Evolutionary conservation across 2,888 invertebrate species (phyloP).

Genomic region (Aporophyla nigra): DNA sequence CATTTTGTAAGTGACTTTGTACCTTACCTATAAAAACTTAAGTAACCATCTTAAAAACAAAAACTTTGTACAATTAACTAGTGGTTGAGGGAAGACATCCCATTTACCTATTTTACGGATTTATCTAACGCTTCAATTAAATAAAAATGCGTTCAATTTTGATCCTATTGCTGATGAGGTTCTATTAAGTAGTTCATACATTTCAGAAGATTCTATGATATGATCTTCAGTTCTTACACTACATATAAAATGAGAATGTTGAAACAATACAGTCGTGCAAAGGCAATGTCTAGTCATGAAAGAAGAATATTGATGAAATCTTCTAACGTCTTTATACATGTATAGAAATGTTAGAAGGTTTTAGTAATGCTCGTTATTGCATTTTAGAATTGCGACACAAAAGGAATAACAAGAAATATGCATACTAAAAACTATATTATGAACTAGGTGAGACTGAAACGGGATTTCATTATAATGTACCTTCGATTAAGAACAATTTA

Average conservation of each 20-base stretch:
- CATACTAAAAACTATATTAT: not conserved
- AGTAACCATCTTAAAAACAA: conserved; percentile 17
- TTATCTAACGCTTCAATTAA: conserved; percentile 63
- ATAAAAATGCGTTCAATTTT: conserved; percentile 69
- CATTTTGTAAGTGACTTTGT: not conserved
- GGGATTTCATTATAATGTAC: not conserved
- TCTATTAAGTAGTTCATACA: conserved; percentile 64
- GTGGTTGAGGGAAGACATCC: not conserved
- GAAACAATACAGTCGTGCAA: not conserved
- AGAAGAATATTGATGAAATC: not conserved
- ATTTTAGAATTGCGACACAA: not conserved
- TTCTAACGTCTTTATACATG: not conserved
- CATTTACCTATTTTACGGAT: not conserved
- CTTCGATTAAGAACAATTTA: conserved; percentile 20
- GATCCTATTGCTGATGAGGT: conserved; percentile 55
- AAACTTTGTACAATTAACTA: conserved; percentile 13
- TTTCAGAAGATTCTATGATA: conserved; percentile 61
- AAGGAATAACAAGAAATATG: not conserved
- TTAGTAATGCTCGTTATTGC: not conserved
- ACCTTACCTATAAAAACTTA: conserved; percentile 1
- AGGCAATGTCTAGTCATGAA: not conserved
- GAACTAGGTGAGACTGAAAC: not conserved
- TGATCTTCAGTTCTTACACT: conserved; percentile 18
- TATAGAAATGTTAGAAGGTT: no score
- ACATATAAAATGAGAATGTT: conserved; percentile 24